Conservation (phyloP, 2,113 vertebrate genomes). For the Hyperopisus bebe region DNA sequence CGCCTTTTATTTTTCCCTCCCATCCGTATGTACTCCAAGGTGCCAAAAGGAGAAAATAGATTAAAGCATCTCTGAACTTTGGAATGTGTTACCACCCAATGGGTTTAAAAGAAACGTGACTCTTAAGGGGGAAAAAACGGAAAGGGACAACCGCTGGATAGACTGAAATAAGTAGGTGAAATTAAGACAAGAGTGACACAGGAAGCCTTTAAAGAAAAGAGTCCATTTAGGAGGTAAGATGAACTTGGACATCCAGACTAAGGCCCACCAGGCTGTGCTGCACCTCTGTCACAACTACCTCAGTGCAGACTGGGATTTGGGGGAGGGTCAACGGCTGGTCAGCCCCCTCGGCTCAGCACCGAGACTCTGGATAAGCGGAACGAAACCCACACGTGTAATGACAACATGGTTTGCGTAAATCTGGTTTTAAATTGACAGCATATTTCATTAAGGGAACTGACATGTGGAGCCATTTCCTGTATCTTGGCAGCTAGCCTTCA, state of each 20-base stretch:
- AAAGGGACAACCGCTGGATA: conserved; percentile 4
- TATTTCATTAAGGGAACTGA: conserved; percentile 63
- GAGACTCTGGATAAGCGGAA: conserved; percentile 42
- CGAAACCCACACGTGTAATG: conserved; percentile 48
- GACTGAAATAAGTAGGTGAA: conserved; percentile 15
- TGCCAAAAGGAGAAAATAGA: conserved; percentile 79
- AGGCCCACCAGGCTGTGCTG: conserved; percentile 49
- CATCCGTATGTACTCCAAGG: conserved; percentile 62
- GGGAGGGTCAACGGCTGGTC: conserved; percentile 28
- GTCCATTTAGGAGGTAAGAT: conserved; percentile 46
- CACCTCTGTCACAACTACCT: conserved; percentile 53
- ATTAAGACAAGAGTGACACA: conserved; percentile 44
- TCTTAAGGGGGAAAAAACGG: not conserved
- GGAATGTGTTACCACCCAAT: conserved; percentile 58
- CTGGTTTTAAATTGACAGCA: conserved; percentile 43
- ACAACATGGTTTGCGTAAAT: conserved; percentile 48
- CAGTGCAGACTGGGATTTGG: conserved; percentile 45
- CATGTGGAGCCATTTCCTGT: conserved; percentile 67
- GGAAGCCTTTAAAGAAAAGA: conserved; percentile 53
- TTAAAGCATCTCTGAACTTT: conserved; percentile 55
- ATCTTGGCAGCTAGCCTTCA: conserved; percentile 84
- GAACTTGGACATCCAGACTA: conserved; percentile 39
- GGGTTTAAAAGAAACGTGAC: conserved; percentile 32
- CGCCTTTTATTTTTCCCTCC: conserved; percentile 31
- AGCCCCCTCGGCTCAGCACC: conserved; percentile 21